Conservation (phyloP, 1,140 invertebrate genomes). For the Neodiprion fabricii region DNA sequence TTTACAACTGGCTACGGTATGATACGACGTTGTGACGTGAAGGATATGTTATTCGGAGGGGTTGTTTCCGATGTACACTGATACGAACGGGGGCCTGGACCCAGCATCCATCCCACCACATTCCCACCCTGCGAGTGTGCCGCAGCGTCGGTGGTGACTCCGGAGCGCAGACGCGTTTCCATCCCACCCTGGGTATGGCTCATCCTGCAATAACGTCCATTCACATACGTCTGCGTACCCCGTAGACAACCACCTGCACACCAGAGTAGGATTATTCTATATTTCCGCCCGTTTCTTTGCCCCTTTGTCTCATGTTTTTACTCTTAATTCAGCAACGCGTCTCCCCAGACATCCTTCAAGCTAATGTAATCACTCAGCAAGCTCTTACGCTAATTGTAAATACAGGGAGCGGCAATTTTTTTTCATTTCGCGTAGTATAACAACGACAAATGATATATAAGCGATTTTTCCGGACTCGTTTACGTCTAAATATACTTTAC, state of each 20-base stretch:
- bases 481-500: no score
- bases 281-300: no score
- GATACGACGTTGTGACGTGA: slow-evolving; percentile 3
- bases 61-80: slow-evolving; percentile 45
- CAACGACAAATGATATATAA: no score
- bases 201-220: not conserved
- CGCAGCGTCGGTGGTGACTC: not conserved
- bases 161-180: not conserved
- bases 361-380: no score
- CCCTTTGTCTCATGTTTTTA: no score
- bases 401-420: no score
- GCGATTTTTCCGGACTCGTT: no score
- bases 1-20: not conserved
- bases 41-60: slow-evolving; percentile 36
- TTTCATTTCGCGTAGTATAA: no score
- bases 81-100: slow-evolving; percentile 36
- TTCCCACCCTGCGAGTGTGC: slow-evolving; percentile 31
- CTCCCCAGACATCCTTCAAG: no score
- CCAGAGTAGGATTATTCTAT: no score
- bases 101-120: slow-evolving; percentile 36
- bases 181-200: not conserved
- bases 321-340: no score
- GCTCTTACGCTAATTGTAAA: no score
- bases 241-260: not conserved
- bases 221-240: not conserved